Evolutionary conservation across 2,888 invertebrate species (phyloP).

Genomic region (Pandemis cinnamomeana): DNA sequence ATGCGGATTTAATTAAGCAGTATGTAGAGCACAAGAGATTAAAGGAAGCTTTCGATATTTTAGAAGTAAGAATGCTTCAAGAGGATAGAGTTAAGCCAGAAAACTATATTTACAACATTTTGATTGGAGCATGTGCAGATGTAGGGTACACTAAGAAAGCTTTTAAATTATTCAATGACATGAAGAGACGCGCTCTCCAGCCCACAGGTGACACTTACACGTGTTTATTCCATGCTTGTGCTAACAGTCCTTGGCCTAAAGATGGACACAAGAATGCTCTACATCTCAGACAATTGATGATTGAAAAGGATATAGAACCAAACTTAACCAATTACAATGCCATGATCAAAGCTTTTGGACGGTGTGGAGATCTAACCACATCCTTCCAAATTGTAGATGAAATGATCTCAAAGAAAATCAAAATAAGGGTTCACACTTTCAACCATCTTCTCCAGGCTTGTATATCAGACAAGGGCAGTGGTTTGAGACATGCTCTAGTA

Average conservation of each 20-base stretch:
- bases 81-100: slow-evolving; percentile 92
- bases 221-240: slow-evolving; percentile 94
- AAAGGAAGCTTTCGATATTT: slow-evolving; percentile 90
- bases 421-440: slow-evolving; percentile 87
- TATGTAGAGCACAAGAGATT: slow-evolving; percentile 86
- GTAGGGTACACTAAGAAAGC: slow-evolving; percentile 94
- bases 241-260: slow-evolving; percentile 88
- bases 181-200: slow-evolving; percentile 89
- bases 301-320: slow-evolving; percentile 87
- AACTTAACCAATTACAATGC: slow-evolving; percentile 93
- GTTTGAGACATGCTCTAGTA: slow-evolving; percentile 91
- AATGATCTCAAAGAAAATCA: slow-evolving; percentile 87
- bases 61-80: slow-evolving; percentile 90
- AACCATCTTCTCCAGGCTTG: slow-evolving; percentile 94
- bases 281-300: slow-evolving; percentile 87
- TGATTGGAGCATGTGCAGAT: slow-evolving; percentile 93
- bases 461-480: slow-evolving; percentile 90
- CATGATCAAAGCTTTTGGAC: slow-evolving; percentile 96
- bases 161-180: slow-evolving; percentile 91
- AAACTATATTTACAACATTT: slow-evolving; percentile 90
- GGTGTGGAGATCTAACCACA: slow-evolving; percentile 90
- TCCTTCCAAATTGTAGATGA: slow-evolving; percentile 94
- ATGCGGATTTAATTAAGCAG: slow-evolving; percentile 89
- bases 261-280: slow-evolving; percentile 89
- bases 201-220: slow-evolving; percentile 91